These are phyloP conservation scores for Mimas tiliae DNA, from an alignment of 2,888 invertebrate species.

Conservation along the genomic window DNA sequence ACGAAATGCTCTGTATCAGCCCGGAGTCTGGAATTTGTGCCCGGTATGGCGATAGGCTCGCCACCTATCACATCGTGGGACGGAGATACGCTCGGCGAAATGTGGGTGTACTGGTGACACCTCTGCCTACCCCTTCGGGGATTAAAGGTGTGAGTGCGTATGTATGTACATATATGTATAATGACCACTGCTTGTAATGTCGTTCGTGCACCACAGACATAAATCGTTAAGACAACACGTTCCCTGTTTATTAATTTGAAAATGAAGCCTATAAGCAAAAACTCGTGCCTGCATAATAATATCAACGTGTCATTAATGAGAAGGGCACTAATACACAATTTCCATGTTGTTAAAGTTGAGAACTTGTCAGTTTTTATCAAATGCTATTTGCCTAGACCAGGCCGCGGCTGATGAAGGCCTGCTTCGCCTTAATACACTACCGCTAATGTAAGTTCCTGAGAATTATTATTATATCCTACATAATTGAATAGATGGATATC, in stretches of 20 bases:
- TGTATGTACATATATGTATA: too few species aligned
- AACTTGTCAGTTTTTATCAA: slow-evolving; percentile 39
- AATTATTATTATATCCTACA: neutral
- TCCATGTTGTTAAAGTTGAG: slow-evolving; percentile 31
- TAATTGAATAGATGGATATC: slow-evolving; percentile 3
- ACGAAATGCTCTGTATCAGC: too few species aligned
- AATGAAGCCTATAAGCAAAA: neutral
- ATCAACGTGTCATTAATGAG: slow-evolving; percentile 34
- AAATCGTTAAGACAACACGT: slow-evolving; percentile 5
- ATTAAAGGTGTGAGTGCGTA: too few species aligned
- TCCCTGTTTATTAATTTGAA: slow-evolving; percentile 3
- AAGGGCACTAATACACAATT: slow-evolving; percentile 37
- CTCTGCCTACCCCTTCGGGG: too few species aligned
- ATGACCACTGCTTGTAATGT: neutral
- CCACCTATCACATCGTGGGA: too few species aligned
- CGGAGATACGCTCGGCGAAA: too few species aligned
- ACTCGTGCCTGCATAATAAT: slow-evolving; percentile 26
- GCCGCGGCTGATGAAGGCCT: slow-evolving; percentile 38
- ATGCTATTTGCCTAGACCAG: slow-evolving; percentile 44
- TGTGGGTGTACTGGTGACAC: too few species aligned
- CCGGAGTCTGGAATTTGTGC: too few species aligned
- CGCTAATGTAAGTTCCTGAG: too few species aligned
- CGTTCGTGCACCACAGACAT: neutral
- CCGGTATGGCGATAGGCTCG: too few species aligned
- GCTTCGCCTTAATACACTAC: slow-evolving; percentile 6